These are phyloP conservation scores for Sphenodon punctatus DNA, from an alignment of 2,797 vertebrate genomes.

Conservation along the genomic window DNA sequence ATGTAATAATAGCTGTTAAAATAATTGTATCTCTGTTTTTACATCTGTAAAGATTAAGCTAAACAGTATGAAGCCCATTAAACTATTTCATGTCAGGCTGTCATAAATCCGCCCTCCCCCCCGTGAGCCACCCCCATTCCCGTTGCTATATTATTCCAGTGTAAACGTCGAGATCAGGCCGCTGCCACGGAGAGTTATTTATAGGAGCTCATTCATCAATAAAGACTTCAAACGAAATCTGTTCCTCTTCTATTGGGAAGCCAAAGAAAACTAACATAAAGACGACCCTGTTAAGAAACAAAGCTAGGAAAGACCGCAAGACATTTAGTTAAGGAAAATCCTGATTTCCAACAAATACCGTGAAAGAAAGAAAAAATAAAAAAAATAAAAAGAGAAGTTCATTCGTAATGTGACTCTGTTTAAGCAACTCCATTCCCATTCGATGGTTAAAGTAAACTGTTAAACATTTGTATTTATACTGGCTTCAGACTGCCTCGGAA, in stretches of 20 bases:
- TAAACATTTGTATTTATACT: slow-evolving; percentile 64
- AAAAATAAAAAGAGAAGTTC: neutral
- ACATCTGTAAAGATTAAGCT: slow-evolving; percentile 80
- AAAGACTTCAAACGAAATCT: slow-evolving; percentile 82
- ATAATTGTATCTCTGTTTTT: slow-evolving; percentile 77
- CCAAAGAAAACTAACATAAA: slow-evolving; percentile 78
- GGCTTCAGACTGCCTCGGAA: slow-evolving; percentile 47
- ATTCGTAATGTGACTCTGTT: slow-evolving; percentile 52
- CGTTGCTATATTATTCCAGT: slow-evolving; percentile 74
- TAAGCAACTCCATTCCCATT: slow-evolving; percentile 44
- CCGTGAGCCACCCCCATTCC: slow-evolving; percentile 40
- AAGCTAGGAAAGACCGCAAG: slow-evolving; percentile 66
- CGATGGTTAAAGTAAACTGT: slow-evolving; percentile 67
- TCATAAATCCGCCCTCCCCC: slow-evolving; percentile 44
- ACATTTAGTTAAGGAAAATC: slow-evolving; percentile 61
- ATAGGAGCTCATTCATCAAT: slow-evolving; percentile 82
- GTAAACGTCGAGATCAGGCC: slow-evolving; percentile 69
- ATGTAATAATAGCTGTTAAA: slow-evolving; percentile 76
- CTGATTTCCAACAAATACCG: slow-evolving; percentile 71
- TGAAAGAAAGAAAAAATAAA: neutral
- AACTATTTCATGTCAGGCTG: slow-evolving; percentile 70
- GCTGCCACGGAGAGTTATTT: slow-evolving; percentile 77
- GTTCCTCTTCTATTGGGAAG: slow-evolving; percentile 75
- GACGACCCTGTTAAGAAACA: slow-evolving; percentile 71
- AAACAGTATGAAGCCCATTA: slow-evolving; percentile 75